Percentiles rank a stretch among this genome's conserved stretches.
These are phyloP conservation scores for Redunca redunca DNA, from an alignment of 2,113 vertebrate genomes.

Conservation along the genomic window DNA sequence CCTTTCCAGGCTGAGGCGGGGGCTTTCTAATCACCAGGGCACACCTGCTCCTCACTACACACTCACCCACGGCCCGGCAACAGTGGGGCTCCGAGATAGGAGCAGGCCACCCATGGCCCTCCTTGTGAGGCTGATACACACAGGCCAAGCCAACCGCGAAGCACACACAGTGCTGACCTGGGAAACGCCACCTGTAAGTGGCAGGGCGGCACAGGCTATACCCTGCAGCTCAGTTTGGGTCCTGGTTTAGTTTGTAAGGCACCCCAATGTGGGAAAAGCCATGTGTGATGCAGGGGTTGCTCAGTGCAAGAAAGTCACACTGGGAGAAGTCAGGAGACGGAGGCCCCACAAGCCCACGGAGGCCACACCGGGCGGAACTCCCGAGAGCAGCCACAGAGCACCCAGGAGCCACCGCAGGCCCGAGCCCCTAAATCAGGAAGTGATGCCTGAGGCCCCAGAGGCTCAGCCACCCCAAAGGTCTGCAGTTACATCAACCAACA, in stretches of 20 bases:
- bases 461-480: background rate
- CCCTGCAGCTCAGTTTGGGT: background rate
- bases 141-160: background rate
- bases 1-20: background rate
- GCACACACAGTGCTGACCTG: background rate
- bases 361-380: background rate
- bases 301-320: background rate
- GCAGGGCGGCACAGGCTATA: background rate
- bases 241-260: background rate
- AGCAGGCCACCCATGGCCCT: background rate
- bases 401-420: background rate
- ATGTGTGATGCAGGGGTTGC: background rate
- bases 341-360: background rate
- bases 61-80: background rate
- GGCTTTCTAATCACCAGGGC: background rate
- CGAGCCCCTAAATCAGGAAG: background rate
- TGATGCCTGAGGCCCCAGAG: background rate
- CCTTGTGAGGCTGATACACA: background rate
- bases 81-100: background rate
- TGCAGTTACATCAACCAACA: background rate
- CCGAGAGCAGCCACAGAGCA: background rate
- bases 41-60: background rate
- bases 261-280: background rate
- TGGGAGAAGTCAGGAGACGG: background rate
- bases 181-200: accelerated